A percentile compares a stretch with the other conserved stretches of the same genome.
These are phyloP conservation scores for Acrocephalus arundinaceus DNA, from an alignment of 2,113 vertebrate species.

Conservation along the genomic window DNA sequence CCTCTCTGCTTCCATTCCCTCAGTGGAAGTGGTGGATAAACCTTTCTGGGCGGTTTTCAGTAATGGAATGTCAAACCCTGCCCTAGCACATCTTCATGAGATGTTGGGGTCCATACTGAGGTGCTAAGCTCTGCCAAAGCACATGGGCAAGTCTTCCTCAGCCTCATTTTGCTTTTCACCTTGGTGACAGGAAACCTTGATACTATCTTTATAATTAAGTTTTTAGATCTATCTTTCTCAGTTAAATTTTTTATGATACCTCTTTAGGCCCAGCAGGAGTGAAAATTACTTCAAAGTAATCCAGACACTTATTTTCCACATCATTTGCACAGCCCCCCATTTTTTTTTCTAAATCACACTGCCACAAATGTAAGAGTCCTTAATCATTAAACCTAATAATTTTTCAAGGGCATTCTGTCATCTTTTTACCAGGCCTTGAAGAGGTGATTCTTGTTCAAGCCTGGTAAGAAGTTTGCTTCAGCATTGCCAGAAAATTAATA, in stretches of 20 bases:
- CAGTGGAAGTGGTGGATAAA: not conserved
- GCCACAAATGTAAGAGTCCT: not conserved
- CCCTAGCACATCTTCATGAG: not conserved
- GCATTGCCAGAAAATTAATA: constrained; percentile 25
- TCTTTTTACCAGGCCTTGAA: not conserved
- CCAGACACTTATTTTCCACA: not conserved
- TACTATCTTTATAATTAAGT: not conserved
- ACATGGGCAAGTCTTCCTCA: not conserved
- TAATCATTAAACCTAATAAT: not conserved
- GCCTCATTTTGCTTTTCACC: not conserved
- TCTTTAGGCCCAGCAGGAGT: not conserved
- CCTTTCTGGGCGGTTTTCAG: not conserved
- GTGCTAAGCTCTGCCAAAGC: not conserved
- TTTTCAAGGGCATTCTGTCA: not conserved
- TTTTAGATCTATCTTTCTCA: not conserved
- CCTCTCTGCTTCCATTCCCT: not conserved
- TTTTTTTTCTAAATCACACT: not conserved
- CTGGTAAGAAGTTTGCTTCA: not conserved
- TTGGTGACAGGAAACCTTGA: not conserved
- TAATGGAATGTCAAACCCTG: not conserved
- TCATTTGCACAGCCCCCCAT: not conserved
- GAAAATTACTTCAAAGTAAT: constrained; percentile 1
- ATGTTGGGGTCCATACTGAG: not conserved
- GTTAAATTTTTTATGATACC: not conserved
- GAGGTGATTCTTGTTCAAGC: not conserved